phyloP scores from a whole-genome alignment of 2,113 vertebrate genomes.

The Bucco capensis region DNA sequence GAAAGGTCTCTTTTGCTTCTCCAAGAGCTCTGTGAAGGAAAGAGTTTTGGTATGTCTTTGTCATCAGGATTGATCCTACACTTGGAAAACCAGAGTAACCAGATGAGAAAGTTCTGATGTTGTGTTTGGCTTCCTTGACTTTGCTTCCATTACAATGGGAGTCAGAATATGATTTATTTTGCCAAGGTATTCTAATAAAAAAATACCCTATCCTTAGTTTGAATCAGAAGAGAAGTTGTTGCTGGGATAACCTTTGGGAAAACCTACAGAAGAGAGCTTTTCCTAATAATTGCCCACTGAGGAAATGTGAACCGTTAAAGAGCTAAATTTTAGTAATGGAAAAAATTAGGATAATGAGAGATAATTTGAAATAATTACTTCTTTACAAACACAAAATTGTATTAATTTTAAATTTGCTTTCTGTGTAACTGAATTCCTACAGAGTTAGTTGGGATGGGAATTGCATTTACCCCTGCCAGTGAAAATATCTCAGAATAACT shows the following conservation, averaged over 20 bases:
- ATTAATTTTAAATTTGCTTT: conserved; percentile 75
- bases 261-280: conserved; percentile 46
- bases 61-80: neutral
- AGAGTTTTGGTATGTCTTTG: neutral
- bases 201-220: neutral
- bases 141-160: neutral
- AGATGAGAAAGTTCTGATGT: neutral
- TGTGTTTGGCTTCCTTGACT: neutral
- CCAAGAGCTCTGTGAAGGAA: neutral
- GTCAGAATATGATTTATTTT: neutral
- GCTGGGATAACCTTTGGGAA: conserved; percentile 58
- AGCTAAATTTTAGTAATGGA: conserved; percentile 69
- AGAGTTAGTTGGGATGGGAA: conserved; percentile 65
- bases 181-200: neutral
- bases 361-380: conserved; percentile 81
- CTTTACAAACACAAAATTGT: conserved; percentile 72
- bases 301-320: conserved; percentile 68
- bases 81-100: neutral
- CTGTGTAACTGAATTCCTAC: conserved; percentile 66
- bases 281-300: conserved; percentile 58
- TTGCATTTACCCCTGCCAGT: conserved; percentile 61
- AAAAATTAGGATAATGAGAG: conserved; percentile 70
- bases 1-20: neutral
- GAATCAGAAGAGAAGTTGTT: conserved; percentile 10
- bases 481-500: conserved; percentile 75